Evolutionary conservation across 1,140 invertebrate genomes (phyloP), one percentile per base, ranked within the genome.

Genomic region (Drosophila kanapiae): DNA sequence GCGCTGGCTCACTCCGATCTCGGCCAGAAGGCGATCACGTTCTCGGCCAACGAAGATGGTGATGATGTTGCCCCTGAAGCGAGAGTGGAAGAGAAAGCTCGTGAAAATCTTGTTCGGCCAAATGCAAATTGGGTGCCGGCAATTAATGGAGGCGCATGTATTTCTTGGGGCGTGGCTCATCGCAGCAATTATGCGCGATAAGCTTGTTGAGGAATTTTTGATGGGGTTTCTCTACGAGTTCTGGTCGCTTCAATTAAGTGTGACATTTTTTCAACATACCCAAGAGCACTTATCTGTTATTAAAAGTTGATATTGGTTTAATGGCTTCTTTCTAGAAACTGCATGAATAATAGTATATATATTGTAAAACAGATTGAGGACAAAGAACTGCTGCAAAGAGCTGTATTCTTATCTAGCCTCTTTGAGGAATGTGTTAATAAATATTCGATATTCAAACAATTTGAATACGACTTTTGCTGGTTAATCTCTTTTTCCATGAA

Each of bases 81-180:
- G 47, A 56, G 43, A 71, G 68, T 68, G 33, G 62, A 57, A 68
- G 81, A 90, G 84, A 88, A 88, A 87, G 84, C 84, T 79, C 63
- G 62, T 76, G 49, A 67, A 86, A 82, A 82, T 74, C 49, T 67
- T 60, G 67, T 54, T 47, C n/a, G 57, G 40, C 45, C 48, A 38
- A 49, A 74, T 70, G 53, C 35, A 71, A 62, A 51, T 56, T 58
- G 64, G 75, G 33, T 71, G 75, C 53, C 60, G 43, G 61, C 76
- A 51, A 71, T 78, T 63, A 54, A 54, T 54, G 18, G 53, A 38
- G 53, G 35, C 18, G 35, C 53, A 27, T 27, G 6, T 38, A 54
- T 18, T 56, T 45, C 27, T 37, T 9, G 45, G 65, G 67, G 67
- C 63, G 67, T 68, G 67, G 18, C 40, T 23, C 27, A 54, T 42